Evolutionary conservation across 2,113 vertebrate species (phyloP).

Genomic region (Reinhardtius hippoglossoides): DNA sequence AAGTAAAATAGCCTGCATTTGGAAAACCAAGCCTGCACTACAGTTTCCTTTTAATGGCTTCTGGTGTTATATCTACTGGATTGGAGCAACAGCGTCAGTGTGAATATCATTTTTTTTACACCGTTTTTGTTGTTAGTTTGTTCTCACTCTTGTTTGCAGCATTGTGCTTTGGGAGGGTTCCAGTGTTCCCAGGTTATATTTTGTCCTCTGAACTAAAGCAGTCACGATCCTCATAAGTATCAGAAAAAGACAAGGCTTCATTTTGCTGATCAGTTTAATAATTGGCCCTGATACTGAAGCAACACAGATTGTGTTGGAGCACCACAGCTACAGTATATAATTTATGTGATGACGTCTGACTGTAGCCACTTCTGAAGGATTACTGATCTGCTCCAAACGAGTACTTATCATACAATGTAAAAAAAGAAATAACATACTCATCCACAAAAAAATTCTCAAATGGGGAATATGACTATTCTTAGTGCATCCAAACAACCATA

Average conservation of each 20-base stretch:
- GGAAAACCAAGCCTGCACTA: no score
- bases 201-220: not conserved
- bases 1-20: no score
- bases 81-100: not conserved
- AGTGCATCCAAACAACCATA: not conserved
- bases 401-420: no score
- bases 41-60: not conserved
- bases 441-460: not conserved
- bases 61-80: not conserved
- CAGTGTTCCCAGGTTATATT: constrained; percentile 5
- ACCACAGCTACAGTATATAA: no score
- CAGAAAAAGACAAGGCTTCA: no score
- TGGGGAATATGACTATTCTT: not conserved
- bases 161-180: not conserved
- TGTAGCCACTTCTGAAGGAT: no score
- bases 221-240: no score
- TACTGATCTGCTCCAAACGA: no score
- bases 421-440: not conserved
- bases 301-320: no score
- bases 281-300: no score
- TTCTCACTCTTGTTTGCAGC: not conserved
- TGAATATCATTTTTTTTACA: not conserved
- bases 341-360: not conserved
- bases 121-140: not conserved
- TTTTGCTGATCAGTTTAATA: no score